Conservation (phyloP, 2,113 vertebrate genomes). For the Hemiprocne comata region DNA sequence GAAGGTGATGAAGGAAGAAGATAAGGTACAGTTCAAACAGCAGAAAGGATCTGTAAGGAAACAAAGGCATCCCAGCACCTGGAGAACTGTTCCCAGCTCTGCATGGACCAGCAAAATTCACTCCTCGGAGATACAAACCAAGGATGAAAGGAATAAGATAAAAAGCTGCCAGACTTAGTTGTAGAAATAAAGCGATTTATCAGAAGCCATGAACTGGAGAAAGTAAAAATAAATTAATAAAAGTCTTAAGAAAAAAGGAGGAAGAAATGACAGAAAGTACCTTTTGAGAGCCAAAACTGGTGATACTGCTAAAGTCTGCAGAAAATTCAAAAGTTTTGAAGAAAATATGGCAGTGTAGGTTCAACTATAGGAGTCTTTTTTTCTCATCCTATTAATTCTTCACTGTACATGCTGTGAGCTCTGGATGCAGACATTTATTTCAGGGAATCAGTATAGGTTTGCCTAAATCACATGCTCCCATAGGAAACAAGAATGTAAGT, state of each 20-base stretch:
- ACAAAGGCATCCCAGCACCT: neutral
- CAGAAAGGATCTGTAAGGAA: neutral
- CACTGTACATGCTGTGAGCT: neutral
- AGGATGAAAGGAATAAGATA: neutral
- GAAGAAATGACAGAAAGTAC: neutral
- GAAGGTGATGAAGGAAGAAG: neutral
- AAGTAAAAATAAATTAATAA: neutral
- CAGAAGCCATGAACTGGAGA: neutral
- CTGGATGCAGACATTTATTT: neutral
- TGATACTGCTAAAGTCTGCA: neutral
- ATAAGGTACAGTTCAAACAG: neutral
- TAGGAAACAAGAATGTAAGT: fast-evolving
- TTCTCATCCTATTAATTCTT: neutral
- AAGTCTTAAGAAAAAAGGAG: no score
- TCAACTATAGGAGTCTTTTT: neutral
- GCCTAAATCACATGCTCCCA: neutral
- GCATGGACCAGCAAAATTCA: neutral
- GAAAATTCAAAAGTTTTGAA: neutral
- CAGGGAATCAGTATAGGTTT: neutral
- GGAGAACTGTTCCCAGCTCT: neutral
- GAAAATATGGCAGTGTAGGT: neutral
- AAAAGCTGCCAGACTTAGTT: neutral
- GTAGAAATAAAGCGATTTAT: neutral
- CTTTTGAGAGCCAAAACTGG: neutral
- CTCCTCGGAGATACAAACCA: neutral